Conservation (phyloP, 2,113 vertebrate species). For the Hymenochirus boettgeri region DNA sequence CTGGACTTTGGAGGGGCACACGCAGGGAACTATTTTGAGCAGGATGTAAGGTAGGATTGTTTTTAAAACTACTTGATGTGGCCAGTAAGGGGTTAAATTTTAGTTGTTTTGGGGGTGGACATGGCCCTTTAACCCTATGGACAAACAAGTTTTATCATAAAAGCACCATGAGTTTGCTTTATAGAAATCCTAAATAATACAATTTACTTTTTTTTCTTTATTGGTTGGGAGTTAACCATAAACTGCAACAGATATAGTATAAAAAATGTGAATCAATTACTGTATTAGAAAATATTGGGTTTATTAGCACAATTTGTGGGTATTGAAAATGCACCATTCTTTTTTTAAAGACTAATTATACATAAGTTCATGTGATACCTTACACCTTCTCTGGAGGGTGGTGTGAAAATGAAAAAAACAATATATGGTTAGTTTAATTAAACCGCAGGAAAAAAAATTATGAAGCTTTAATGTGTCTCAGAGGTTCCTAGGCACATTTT, state of each 20-base stretch:
- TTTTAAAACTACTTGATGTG: too few relatives aligned
- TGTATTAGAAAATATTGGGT: conserved; percentile 10
- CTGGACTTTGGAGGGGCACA: too few relatives aligned
- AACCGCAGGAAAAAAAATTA: conserved; percentile 38
- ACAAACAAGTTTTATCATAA: too few relatives aligned
- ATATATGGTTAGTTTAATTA: conserved; percentile 39
- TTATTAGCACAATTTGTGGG: conserved; percentile 19
- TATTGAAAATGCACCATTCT: conserved; percentile 35
- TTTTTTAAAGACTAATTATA: conserved; percentile 35
- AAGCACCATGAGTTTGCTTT: too few relatives aligned
- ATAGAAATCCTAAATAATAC: too few relatives aligned
- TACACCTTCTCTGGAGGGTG: conserved; percentile 32
- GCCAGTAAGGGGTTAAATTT: too few relatives aligned
- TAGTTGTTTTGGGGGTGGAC: too few relatives aligned
- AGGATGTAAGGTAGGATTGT: too few relatives aligned
- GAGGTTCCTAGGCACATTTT: conserved; percentile 36
- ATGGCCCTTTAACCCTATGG: too few relatives aligned
- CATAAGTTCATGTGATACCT: conserved; percentile 29
- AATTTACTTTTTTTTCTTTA: background rate
- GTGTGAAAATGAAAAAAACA: conserved; percentile 30
- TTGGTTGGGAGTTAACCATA: conserved; percentile 12
- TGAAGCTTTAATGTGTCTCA: conserved; percentile 40
- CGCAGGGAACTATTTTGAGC: too few relatives aligned
- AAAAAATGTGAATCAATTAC: conserved; percentile 1
- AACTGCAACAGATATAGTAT: background rate